Base-by-base conservation (phyloP, 2,113 vertebrate species). In the Podarcis muralis region DNA sequence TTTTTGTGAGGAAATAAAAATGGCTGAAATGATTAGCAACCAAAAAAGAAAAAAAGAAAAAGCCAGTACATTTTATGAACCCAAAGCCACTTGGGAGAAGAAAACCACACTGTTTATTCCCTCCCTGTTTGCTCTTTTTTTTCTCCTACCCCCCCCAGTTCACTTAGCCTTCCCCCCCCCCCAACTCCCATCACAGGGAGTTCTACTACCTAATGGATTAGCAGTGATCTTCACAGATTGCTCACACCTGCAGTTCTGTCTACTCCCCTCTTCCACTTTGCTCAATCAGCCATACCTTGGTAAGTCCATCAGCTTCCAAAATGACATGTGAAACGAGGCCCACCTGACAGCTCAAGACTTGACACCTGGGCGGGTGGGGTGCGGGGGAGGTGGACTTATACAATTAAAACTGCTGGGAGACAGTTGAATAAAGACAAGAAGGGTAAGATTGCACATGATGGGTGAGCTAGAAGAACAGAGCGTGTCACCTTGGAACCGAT, bases 311-410 rank as follows among this genome's bases (percentile, higher is more conserved):
- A 95, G 96, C 97, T 97, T 97, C 95, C 94, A 82, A 94, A 96
- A 95, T 98, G 98, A 98, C 97, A 98, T 97, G 96, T 97, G 98
- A 97, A 97, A 96, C 96, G 94, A 97, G 97, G 97, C 97, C 97
- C 97, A 98, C 97, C 98, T 98, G 97, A 97, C 96, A 92, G 95
- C 87, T 93, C 90, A 86, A 87, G 77, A 96, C 92, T 96, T 97
- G 95, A 97, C 97, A 97, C 97, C 97, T 97, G 96, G 84, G 71
- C 83, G 93, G 89, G 76, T 48, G 91, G 83, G 89, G 87, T 71
- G 88, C 32, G 59, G 23, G 82, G 87, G 82, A 87, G 88, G 83
- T 87, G 95, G 93, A 93, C 95, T 94, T 93, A 94, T 91, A 90
- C 90, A 94, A 94, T 93, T 92, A 93, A 96, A 92, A 57, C 40